Conservation (phyloP, 1,140 invertebrate genomes). For the Drosophila lini region DNA sequence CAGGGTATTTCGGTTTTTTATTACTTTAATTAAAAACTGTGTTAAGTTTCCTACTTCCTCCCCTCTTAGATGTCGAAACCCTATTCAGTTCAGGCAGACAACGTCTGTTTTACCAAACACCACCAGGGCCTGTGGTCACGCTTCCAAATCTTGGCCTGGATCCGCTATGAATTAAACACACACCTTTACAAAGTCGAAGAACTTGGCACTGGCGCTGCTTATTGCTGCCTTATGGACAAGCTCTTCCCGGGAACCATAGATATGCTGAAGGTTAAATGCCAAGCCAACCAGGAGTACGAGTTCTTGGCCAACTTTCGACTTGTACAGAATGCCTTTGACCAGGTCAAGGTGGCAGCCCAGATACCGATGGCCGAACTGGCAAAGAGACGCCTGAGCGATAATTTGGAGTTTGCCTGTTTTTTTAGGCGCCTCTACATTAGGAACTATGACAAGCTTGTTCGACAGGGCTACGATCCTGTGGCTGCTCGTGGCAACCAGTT, state of each 20-base stretch:
- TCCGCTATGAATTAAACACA: neutral
- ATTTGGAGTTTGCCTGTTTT: neutral
- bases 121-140: neutral
- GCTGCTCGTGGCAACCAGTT: neutral
- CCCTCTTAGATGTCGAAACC: neutral
- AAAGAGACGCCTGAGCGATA: neutral
- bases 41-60: neutral
- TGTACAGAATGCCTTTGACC: neutral
- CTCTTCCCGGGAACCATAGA: neutral
- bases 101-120: neutral
- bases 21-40: neutral
- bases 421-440: neutral
- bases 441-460: neutral
- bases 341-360: neutral
- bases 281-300: constrained; percentile 1
- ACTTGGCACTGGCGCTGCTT: neutral
- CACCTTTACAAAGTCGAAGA: neutral
- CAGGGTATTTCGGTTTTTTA: neutral
- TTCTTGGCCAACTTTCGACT: constrained; percentile 1
- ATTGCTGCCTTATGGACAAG: constrained; percentile 1
- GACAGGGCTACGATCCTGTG: neutral
- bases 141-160: neutral
- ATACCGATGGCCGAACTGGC: neutral
- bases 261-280: neutral
- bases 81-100: neutral